Evolutionary conservation across 2,888 invertebrate genomes (phyloP).

Genomic region (Agriotes lineatus): DNA sequence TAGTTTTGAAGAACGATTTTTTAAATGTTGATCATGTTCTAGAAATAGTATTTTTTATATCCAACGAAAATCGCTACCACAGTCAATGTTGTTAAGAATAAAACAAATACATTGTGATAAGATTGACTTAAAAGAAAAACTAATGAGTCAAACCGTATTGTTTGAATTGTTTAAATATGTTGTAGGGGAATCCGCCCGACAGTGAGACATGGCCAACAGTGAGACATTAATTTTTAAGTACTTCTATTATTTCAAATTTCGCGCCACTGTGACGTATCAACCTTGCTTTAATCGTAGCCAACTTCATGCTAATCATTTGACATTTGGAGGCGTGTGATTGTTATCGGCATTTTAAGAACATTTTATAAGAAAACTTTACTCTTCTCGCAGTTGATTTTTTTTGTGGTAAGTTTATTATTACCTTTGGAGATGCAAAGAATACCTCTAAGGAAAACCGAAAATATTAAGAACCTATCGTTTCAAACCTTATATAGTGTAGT

Average conservation of each 20-base stretch:
- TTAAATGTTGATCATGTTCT: too few relatives aligned
- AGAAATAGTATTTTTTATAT: too few relatives aligned
- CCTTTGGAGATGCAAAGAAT: constrained; percentile 28
- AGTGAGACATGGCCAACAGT: constrained; percentile 2
- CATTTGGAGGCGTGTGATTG: background rate
- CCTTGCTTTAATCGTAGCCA: background rate
- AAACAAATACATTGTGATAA: too few relatives aligned
- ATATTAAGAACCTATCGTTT: constrained; percentile 32
- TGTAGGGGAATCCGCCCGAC: background rate
- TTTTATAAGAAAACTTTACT: too few relatives aligned
- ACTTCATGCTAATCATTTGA: background rate
- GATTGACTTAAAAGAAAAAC: too few relatives aligned
- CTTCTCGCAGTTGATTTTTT: background rate
- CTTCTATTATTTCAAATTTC: constrained; percentile 1
- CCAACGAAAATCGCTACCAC: too few relatives aligned
- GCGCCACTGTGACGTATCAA: background rate
- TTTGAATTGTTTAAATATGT: too few relatives aligned
- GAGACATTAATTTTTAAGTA: background rate
- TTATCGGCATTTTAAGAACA: background rate
- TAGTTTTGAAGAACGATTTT: too few relatives aligned
- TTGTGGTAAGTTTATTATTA: background rate
- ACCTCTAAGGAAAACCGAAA: constrained; percentile 33
- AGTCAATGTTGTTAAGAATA: too few relatives aligned
- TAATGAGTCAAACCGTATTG: too few relatives aligned
- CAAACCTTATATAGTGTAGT: constrained; percentile 41